These are phyloP conservation scores for Horisme vitalbata DNA, from an alignment of 2,888 invertebrate species.

Conservation along the genomic window DNA sequence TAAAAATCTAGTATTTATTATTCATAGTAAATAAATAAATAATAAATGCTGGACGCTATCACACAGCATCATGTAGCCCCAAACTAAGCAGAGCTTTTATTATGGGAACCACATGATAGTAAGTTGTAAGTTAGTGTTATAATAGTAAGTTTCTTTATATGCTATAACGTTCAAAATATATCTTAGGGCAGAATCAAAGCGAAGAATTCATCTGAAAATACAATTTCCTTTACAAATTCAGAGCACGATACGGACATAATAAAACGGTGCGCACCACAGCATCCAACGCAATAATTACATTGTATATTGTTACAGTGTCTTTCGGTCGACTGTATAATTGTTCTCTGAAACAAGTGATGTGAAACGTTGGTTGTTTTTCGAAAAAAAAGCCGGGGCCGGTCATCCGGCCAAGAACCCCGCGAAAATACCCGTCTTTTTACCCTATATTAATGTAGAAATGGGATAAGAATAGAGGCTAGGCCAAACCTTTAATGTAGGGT, in stretches of 20 bases:
- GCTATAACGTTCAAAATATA: not conserved
- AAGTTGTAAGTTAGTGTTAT: no score
- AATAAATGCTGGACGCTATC: no score
- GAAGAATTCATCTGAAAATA: slow-evolving; percentile 6
- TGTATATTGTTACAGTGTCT: slow-evolving; percentile 10
- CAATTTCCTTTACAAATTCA: not conserved
- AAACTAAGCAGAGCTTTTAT: no score
- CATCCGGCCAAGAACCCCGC: not conserved
- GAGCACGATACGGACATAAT: not conserved
- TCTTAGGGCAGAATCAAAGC: slow-evolving; percentile 3
- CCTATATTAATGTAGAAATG: no score
- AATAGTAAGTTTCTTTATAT: no score
- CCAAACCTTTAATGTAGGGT: no score
- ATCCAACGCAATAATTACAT: slow-evolving; percentile 12
- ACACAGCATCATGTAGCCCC: no score
- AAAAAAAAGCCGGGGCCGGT: not conserved
- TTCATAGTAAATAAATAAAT: no score
- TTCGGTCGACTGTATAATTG: slow-evolving; percentile 10
- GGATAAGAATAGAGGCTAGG: no score
- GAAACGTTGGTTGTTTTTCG: not conserved
- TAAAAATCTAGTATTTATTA: no score
- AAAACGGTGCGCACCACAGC: slow-evolving; percentile 1
- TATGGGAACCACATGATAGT: no score
- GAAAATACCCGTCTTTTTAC: no score
- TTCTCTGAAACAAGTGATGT: slow-evolving; percentile 9